These are phyloP conservation scores for Emmelina monodactyla DNA, from an alignment of 2,888 invertebrate genomes.

Conservation along the genomic window DNA sequence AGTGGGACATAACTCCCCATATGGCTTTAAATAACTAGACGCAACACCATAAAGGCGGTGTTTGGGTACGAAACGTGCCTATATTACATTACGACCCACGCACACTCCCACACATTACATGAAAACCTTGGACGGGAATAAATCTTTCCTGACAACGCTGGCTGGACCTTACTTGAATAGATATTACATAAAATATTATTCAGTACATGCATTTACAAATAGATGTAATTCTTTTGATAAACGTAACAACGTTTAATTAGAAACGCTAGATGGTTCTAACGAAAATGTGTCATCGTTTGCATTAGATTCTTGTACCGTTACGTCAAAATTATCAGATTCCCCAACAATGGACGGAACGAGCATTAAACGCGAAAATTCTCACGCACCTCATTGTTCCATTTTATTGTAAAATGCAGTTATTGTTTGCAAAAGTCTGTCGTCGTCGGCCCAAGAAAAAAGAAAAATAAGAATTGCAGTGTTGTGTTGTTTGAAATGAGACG, in stretches of 20 bases:
- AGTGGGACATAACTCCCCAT: conserved; percentile 32
- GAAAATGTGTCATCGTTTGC: not conserved
- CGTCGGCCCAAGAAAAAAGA: too few relatives aligned
- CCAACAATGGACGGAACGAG: not conserved
- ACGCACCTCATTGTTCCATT: not conserved
- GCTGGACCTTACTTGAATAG: not conserved
- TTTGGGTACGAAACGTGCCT: conserved; percentile 29
- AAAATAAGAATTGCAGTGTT: too few relatives aligned
- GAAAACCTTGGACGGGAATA: conserved; percentile 37
- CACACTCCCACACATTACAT: conserved; percentile 37
- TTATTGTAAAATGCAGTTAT: conserved; percentile 1
- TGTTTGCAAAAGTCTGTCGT: conserved; percentile 6
- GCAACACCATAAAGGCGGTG: conserved; percentile 31
- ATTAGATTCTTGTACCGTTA: not conserved
- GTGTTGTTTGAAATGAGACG: too few relatives aligned
- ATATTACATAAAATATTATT: not conserved
- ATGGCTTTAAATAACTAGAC: conserved; percentile 35
- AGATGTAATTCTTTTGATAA: not conserved
- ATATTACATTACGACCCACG: conserved; percentile 28
- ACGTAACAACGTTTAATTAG: not conserved
- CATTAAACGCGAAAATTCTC: not conserved
- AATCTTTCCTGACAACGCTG: conserved; percentile 51
- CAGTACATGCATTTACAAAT: not conserved
- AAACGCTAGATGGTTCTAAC: not conserved
- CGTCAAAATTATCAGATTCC: not conserved